Evolutionary conservation across 35 echinoderm and acorn worm species (phyloP), one percentile per base, ranked within the genome.

Genomic region (Amphiura filiformis): DNA sequence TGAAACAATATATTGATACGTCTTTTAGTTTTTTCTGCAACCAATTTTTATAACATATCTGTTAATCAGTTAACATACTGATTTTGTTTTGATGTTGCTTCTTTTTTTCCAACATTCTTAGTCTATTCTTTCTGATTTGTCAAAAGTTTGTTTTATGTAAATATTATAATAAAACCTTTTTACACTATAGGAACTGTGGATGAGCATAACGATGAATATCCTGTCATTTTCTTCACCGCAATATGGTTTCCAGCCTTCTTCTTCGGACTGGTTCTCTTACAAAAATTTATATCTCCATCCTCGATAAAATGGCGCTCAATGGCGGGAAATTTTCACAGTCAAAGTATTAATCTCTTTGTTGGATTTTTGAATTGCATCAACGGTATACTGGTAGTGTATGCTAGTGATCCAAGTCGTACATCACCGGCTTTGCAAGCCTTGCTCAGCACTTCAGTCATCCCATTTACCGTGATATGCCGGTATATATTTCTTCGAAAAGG

Each of bases 371-470:
- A 94, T 65, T 84, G 93, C 22, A 39, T 92, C 14, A 94, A 94
- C 80, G 93, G 96, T 15, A 36, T 99, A 0, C 76, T 99, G 41
- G 90, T 99, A 22, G 96, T 99, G 15, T 99, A 99, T 61, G 96
- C 93, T 13, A 94, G 92, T 30, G 90, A 84, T 36, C 93, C 96
- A 0, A 17, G 17, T 0, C 52, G 96, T 26, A 99, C 96, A 12
- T 78, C 91, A 17, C 86, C 93, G 1, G 44, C 90, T 7, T 80
- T 99, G 26, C 96, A 99, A 39, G 89, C 96, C 9, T 80, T 99
- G 20, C 88, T 99, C 1, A 83, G 93, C 28, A 95, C 96, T 7
- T 90, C 93, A 3, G 56, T 94, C 0, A 99, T 99, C 42, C 93
- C 93, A 3, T 99, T 93, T 56, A 99, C 96, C 0, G 96, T 99